phyloP scores from a whole-genome alignment of 2,888 invertebrate species.

The Lymantria monacha region DNA sequence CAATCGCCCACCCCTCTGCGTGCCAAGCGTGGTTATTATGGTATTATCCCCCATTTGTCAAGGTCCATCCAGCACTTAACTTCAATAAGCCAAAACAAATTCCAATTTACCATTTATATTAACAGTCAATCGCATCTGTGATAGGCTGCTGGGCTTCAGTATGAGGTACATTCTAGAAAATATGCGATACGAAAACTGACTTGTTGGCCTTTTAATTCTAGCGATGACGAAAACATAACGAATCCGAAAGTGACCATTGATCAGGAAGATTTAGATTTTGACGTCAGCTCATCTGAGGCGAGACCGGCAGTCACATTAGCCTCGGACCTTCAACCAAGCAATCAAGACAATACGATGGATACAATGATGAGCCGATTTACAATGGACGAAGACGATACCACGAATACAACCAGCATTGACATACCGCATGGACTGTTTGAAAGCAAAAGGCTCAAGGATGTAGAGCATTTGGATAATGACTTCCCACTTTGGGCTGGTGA shows the following conservation, averaged over 20 bases:
- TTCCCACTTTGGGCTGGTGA: conserved; percentile 84
- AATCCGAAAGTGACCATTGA: conserved; percentile 92
- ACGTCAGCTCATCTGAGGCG: conserved; percentile 39
- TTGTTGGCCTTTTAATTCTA: conserved; percentile 41
- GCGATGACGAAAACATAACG: conserved; percentile 85
- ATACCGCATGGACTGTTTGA: conserved; percentile 49
- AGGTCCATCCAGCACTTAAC: no score
- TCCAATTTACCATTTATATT: no score
- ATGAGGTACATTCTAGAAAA: no score
- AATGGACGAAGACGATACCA: conserved; percentile 36
- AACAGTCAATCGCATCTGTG: no score
- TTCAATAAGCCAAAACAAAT: no score
- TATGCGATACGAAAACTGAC: no score
- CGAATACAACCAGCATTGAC: conserved; percentile 36
- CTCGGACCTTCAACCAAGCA: conserved; percentile 19
- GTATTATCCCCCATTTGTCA: no score
- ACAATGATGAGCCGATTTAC: conserved; percentile 40
- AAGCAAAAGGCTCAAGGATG: conserved; percentile 46
- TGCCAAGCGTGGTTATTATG: no score
- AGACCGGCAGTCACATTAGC: conserved; percentile 18
- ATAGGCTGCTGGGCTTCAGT: no score
- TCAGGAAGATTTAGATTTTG: conserved; percentile 89
- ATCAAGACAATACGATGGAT: conserved; percentile 36
- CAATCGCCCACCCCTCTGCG: no score
- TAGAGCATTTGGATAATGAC: conserved; percentile 51